Conservation (phyloP, 2,113 vertebrate species). For the Zapus hudsonius region DNA sequence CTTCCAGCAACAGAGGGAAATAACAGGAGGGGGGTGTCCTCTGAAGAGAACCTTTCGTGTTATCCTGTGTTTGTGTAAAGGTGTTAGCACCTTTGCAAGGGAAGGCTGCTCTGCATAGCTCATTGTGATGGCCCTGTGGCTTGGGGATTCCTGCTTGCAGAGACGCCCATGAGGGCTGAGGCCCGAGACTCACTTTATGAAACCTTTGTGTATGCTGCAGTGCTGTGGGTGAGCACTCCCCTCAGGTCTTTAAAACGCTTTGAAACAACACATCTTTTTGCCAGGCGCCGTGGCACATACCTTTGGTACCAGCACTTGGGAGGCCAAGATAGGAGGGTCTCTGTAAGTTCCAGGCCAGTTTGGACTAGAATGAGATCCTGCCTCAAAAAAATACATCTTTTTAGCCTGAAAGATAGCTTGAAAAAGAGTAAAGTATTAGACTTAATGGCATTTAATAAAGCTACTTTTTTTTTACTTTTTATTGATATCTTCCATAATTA, state of each 20-base stretch:
- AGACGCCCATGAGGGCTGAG: not conserved
- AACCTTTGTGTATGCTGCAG: not conserved
- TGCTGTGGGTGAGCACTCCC: not conserved
- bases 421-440: conserved; percentile 32
- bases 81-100: not conserved
- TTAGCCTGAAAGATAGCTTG: not conserved
- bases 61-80: not conserved
- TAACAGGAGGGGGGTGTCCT: too few relatives aligned
- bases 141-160: not conserved
- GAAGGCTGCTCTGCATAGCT: not conserved
- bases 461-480: too few relatives aligned
- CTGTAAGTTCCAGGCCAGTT: too few relatives aligned
- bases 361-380: too few relatives aligned
- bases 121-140: not conserved
- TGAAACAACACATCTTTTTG: too few relatives aligned
- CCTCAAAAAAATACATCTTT: not conserved
- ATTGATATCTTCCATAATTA: too few relatives aligned
- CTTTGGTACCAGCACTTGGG: too few relatives aligned
- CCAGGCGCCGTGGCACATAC: too few relatives aligned
- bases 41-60: not conserved
- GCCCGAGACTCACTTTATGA: not conserved
- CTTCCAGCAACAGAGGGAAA: not conserved
- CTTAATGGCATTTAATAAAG: conserved; percentile 31
- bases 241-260: too few relatives aligned
- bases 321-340: too few relatives aligned